These are phyloP conservation scores for Pimephales promelas DNA, from an alignment of 2,113 vertebrate species.

Conservation along the genomic window DNA sequence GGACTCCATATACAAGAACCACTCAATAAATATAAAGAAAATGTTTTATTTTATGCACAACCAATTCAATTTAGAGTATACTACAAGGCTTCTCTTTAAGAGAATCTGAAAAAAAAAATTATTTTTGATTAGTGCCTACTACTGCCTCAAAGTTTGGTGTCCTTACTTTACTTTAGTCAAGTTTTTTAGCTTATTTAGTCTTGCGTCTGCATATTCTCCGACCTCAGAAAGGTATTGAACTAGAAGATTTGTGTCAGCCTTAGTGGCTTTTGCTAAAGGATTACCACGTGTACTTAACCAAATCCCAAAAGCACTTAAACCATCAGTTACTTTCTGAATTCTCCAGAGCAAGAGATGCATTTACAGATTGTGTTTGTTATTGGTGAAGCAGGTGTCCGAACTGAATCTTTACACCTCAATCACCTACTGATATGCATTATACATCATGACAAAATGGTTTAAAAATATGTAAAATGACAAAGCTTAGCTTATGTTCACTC, in stretches of 20 bases:
- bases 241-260: slow-evolving; percentile 35
- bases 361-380: background rate
- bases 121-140: background rate
- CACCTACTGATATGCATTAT: background rate
- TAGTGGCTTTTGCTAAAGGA: slow-evolving; percentile 23
- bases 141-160: background rate
- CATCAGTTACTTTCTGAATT: background rate
- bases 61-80: background rate
- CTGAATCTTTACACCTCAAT: background rate
- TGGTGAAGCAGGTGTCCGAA: background rate
- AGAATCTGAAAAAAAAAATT: background rate
- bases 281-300: slow-evolving; percentile 22
- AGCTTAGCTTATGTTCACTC: background rate
- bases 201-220: slow-evolving; percentile 10
- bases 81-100: background rate
- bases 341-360: background rate
- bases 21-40: background rate
- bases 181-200: slow-evolving; percentile 20
- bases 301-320: slow-evolving; percentile 24
- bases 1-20: background rate
- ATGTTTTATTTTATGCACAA: background rate
- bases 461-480: background rate
- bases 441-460: background rate
- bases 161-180: background rate
- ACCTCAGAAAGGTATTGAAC: slow-evolving; percentile 32